Percentiles rank a stretch among this genome's conserved stretches.
Conservation (phyloP, 2,113 vertebrate genomes). For the Anseranas semipalmata region DNA sequence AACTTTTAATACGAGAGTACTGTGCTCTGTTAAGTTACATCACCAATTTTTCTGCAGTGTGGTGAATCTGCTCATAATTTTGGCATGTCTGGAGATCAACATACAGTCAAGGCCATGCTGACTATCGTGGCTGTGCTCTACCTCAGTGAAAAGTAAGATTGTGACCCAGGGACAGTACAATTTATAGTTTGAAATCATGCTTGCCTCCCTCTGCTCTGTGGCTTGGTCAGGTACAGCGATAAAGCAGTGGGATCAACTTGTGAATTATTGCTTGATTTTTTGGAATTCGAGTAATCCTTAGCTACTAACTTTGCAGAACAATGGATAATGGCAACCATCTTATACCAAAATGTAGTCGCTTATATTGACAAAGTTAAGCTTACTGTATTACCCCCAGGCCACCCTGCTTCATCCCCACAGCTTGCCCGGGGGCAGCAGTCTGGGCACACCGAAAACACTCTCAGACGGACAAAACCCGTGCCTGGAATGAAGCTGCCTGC, state of each 20-base stretch:
- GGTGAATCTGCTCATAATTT: neutral
- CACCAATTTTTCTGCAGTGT: neutral
- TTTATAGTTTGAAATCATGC: rapidly evolving
- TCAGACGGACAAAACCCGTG: rapidly evolving
- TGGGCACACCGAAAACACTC: too few species aligned
- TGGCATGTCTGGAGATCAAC: neutral
- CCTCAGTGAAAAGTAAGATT: neutral
- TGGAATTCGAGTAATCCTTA: too few species aligned
- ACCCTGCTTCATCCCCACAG: neutral
- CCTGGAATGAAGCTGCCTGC: neutral
- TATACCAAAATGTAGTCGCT: too few species aligned
- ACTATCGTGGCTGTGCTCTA: neutral
- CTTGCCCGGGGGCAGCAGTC: too few species aligned
- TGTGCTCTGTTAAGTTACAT: rapidly evolving
- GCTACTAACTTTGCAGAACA: too few species aligned
- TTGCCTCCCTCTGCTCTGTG: neutral
- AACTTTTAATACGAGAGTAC: neutral
- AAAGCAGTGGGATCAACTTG: neutral
- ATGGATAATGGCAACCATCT: neutral
- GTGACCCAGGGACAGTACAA: rapidly evolving
- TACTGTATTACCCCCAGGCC: rapidly evolving
- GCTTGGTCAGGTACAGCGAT: rapidly evolving
- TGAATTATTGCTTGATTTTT: too few species aligned
- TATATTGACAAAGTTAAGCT: rapidly evolving
- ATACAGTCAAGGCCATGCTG: rapidly evolving